A percentile compares a stretch with the other conserved stretches of the same genome.
These are phyloP conservation scores for Mesorhabditis belari DNA, from an alignment of 2,888 invertebrate genomes.

Conservation along the genomic window DNA sequence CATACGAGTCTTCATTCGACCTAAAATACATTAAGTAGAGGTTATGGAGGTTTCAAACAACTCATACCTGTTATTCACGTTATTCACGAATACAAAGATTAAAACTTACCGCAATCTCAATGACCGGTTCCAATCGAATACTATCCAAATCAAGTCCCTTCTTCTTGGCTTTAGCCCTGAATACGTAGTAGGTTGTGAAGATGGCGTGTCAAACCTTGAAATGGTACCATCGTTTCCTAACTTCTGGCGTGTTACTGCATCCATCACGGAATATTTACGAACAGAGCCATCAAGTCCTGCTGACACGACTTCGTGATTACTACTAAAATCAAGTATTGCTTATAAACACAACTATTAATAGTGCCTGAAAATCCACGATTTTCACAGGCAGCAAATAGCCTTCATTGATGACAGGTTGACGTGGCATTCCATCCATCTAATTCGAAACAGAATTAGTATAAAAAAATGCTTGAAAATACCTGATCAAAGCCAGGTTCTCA, in stretches of 20 bases:
- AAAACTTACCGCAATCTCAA: conserved; percentile 33
- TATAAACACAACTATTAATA: neutral
- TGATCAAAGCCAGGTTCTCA: conserved; percentile 67
- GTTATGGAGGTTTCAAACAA: conserved; percentile 3
- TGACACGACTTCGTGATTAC: conserved; percentile 19
- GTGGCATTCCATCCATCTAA: conserved; percentile 66
- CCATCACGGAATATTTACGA: conserved; percentile 32
- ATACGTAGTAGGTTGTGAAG: conserved; percentile 4
- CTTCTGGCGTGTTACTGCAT: conserved; percentile 31
- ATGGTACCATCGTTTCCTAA: conserved; percentile 39
- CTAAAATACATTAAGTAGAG: conserved; percentile 1
- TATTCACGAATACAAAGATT: neutral
- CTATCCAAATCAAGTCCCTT: conserved; percentile 11
- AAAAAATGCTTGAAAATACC: conserved; percentile 38
- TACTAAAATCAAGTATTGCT: neutral
- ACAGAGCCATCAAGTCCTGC: conserved; percentile 43
- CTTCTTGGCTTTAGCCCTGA: conserved; percentile 23
- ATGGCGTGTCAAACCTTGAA: conserved; percentile 15
- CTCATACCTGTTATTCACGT: conserved; percentile 1
- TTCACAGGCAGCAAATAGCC: conserved; percentile 56
- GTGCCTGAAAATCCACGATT: conserved; percentile 1
- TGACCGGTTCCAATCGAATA: conserved; percentile 29
- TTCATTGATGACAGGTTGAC: conserved; percentile 50
- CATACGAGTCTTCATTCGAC: conserved; percentile 4
- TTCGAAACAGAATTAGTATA: neutral